A percentile compares a stretch with the other conserved stretches of the same genome.
Conservation (phyloP, 2,113 vertebrate genomes). For the Pseudorhombus dupliciocellatus region DNA sequence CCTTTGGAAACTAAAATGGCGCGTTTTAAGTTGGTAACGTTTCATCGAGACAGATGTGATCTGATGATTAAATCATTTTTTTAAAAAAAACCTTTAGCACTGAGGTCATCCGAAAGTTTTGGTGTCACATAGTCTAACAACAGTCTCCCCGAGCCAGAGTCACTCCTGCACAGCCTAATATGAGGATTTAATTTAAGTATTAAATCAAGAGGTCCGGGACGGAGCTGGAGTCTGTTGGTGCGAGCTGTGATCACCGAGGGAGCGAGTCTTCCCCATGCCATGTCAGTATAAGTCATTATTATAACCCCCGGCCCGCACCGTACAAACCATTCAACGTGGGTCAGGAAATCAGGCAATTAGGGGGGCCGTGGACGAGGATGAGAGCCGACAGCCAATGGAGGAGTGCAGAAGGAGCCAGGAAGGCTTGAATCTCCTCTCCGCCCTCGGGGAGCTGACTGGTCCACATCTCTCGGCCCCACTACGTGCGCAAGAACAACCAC, state of each 20-base stretch:
- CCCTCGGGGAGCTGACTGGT: slow-evolving; percentile 63
- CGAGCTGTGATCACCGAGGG: slow-evolving; percentile 42
- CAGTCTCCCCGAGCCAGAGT: not conserved
- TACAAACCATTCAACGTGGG: slow-evolving; percentile 55
- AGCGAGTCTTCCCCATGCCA: slow-evolving; percentile 50
- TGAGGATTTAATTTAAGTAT: slow-evolving; percentile 37
- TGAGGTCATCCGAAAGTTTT: slow-evolving; percentile 12
- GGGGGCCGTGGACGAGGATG: slow-evolving; percentile 51
- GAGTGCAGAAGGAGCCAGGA: slow-evolving; percentile 61
- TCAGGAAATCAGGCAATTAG: slow-evolving; percentile 70
- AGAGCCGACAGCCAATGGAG: slow-evolving; percentile 68
- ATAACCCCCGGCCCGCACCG: slow-evolving; percentile 52
- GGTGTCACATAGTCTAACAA: not conserved
- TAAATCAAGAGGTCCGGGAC: slow-evolving; percentile 43
- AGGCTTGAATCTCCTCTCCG: slow-evolving; percentile 56
- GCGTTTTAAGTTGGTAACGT: not conserved
- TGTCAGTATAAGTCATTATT: slow-evolving; percentile 72
- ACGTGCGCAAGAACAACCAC: slow-evolving; percentile 42
- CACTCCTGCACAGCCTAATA: slow-evolving; percentile 4
- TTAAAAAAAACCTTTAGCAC: not conserved
- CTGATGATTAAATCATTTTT: no score
- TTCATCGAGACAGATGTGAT: not conserved
- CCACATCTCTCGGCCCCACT: slow-evolving; percentile 52
- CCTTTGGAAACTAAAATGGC: not conserved
- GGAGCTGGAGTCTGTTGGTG: slow-evolving; percentile 13